Percentiles rank a stretch among this genome's conserved stretches.
phyloP scores from a whole-genome alignment of 2,797 vertebrate species.

The Bryconaethiops microstoma region DNA sequence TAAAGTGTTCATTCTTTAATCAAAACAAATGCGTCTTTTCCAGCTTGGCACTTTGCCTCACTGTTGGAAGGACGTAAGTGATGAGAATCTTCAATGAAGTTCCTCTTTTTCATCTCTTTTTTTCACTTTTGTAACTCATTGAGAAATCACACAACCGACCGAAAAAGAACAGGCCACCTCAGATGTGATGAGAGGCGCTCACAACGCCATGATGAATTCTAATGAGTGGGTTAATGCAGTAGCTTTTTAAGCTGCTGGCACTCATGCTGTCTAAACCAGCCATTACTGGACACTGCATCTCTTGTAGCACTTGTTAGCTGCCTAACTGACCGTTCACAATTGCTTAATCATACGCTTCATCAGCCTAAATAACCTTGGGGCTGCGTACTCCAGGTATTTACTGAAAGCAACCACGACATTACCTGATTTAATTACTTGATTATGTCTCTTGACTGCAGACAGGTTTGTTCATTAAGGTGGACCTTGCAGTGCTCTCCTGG shows the following conservation, averaged over 20 bases:
- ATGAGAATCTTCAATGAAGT: background rate
- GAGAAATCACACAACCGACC: conserved; percentile 18
- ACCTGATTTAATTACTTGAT: conserved; percentile 48
- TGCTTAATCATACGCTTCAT: background rate
- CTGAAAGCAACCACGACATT: conserved; percentile 34
- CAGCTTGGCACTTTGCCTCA: background rate
- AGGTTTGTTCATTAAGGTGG: conserved; percentile 38
- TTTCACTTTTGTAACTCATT: conserved; percentile 1
- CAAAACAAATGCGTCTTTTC: background rate
- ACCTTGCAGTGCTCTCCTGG: conserved; percentile 4
- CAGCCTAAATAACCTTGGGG: conserved; percentile 18
- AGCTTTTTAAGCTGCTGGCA: conserved; percentile 2
- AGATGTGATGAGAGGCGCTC: background rate
- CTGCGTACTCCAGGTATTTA: conserved; percentile 34
- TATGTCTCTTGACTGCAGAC: conserved; percentile 39
- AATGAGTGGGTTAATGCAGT: conserved; percentile 32
- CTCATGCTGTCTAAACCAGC: background rate
- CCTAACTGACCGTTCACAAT: conserved; percentile 23
- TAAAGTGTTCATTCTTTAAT: conserved; percentile 13
- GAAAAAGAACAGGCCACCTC: background rate
- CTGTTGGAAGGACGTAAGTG: background rate
- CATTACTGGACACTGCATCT: conserved; percentile 5
- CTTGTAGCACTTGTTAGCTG: conserved; percentile 3
- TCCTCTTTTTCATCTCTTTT: background rate
- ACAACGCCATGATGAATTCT: conserved; percentile 13